Percentiles rank a stretch among this genome's conserved stretches.
These are phyloP conservation scores for Macrophya alboannulata DNA, from an alignment of 2,888 invertebrate genomes.

Conservation along the genomic window DNA sequence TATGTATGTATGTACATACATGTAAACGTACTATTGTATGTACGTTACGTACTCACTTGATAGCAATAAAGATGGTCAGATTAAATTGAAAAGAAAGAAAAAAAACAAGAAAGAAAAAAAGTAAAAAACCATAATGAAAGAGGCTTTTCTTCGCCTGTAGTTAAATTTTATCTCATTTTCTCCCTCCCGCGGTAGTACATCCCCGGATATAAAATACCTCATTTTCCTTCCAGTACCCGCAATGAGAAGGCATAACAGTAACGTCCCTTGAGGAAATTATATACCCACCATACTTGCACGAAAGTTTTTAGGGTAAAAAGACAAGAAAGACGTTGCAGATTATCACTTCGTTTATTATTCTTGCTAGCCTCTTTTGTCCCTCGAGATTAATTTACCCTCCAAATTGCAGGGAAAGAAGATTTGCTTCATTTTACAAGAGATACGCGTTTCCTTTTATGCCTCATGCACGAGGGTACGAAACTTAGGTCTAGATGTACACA, in stretches of 20 bases:
- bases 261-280: background rate
- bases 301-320: background rate
- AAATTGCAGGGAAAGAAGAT: background rate
- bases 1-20: background rate
- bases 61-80: slow-evolving; percentile 56
- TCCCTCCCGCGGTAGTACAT: background rate
- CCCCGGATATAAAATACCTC: background rate
- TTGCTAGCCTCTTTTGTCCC: background rate
- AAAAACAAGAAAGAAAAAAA: slow-evolving; percentile 26
- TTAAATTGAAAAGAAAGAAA: slow-evolving; percentile 53
- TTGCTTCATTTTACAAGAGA: background rate
- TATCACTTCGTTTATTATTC: background rate
- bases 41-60: slow-evolving; percentile 38
- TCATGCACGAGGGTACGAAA: background rate
- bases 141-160: background rate
- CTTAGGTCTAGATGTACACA: background rate
- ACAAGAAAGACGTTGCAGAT: background rate
- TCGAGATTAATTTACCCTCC: background rate
- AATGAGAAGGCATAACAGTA: background rate
- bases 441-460: no score
- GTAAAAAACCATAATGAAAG: background rate
- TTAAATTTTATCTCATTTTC: no score
- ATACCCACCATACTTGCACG: background rate
- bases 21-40: no score
- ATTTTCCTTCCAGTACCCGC: background rate